Base-by-base conservation (phyloP, 2,113 vertebrate species). In the Nettapus auritus region DNA sequence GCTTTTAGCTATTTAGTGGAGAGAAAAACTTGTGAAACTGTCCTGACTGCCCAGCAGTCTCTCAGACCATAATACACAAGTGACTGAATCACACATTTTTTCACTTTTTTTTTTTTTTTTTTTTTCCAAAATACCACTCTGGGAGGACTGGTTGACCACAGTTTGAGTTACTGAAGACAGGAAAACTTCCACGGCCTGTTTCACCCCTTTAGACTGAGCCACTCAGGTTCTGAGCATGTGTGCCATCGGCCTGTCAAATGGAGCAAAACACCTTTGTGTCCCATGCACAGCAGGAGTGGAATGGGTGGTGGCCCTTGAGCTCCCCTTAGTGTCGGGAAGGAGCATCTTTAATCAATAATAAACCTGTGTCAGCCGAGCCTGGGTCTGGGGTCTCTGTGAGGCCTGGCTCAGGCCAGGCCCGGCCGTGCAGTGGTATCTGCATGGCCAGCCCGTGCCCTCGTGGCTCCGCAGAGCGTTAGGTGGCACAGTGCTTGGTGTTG, bases 281-380 rank as follows among this genome's bases (percentile, higher is more conserved):
- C 36, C 28, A 18, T 9, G 42, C 3, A 18, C 25, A 19, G 48
- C 25, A 7, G 57, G 44, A 11, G 53, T 14, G 13, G 64, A 56
- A 59, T 88, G 14, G 57, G 78, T 63, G 36, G 88, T 56, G 92
- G 96, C 91, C 74, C 96, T 95, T 87, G 95, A 88, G 92, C 96
- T 85, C 97, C 97, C 95, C 94, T 95, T 96, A 96, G 96, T 55
- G 97, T 66, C 44, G 26, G 68, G 18, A 93, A 90, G 63, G 62
- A 91, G 94, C 85, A 83, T 34, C 42, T 84, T 62, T 20, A 22
- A 26, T 17, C 26, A 40, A 13, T 64, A 64, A 29, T 64, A 40
- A 64, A 29, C 38, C 17, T 40, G 17, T 40, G 26, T 20, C 17
- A 9, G 38, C 26, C 10, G 26, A 29, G 11, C 11, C 15, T 5